Conservation (phyloP, 2,888 invertebrate species). For the Ormyrus labotus region DNA sequence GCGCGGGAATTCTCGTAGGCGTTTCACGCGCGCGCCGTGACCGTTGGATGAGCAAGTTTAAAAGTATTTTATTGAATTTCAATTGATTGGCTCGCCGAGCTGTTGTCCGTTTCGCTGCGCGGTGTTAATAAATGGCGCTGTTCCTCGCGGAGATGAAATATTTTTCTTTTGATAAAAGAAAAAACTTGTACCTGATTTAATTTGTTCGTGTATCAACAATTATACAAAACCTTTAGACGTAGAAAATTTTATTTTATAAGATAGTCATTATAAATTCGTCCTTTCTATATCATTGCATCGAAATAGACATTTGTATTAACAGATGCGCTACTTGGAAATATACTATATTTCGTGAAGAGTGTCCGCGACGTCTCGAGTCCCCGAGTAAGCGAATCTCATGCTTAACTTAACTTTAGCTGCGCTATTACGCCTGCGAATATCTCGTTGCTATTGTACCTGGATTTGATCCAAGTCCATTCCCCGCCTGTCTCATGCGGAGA, state of each 20-base stretch:
- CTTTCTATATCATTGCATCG: background rate
- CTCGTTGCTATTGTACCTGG: constrained; percentile 57
- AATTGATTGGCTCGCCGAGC: background rate
- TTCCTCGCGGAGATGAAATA: too few species aligned
- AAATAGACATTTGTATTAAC: constrained; percentile 46
- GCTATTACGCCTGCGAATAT: constrained; percentile 58
- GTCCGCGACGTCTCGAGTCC: constrained; percentile 3
- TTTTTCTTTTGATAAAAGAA: too few species aligned
- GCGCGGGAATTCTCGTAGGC: constrained; percentile 2
- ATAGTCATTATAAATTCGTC: too few species aligned
- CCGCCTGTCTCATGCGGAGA: constrained; percentile 30
- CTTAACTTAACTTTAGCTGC: constrained; percentile 57
- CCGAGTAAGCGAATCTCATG: constrained; percentile 57
- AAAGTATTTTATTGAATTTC: constrained; percentile 37
- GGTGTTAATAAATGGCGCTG: too few species aligned
- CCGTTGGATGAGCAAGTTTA: constrained; percentile 35
- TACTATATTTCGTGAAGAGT: constrained; percentile 47
- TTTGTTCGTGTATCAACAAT: too few species aligned
- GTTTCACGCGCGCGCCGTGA: background rate
- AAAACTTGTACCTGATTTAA: too few species aligned
- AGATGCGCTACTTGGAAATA: constrained; percentile 52
- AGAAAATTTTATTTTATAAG: too few species aligned
- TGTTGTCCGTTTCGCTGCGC: too few species aligned
- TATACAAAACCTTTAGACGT: too few species aligned
- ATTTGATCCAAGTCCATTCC: constrained; percentile 59